Evolutionary conservation across 1,140 invertebrate species (phyloP).

Genomic region (Plodia interpunctella): DNA sequence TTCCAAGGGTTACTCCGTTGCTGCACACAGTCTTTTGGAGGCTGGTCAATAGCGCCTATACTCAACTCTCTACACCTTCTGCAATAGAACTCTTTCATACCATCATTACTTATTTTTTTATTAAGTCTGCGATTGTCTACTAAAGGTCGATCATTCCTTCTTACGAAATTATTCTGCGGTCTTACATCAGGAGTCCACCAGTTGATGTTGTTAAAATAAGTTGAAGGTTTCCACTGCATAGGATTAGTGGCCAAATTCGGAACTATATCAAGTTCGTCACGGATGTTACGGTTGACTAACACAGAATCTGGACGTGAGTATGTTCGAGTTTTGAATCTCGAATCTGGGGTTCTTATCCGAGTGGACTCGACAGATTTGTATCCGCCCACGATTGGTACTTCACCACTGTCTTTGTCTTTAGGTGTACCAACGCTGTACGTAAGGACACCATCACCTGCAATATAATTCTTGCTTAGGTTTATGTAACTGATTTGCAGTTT

Average conservation of each 20-base stretch:
- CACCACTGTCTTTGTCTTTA: constrained; percentile 43
- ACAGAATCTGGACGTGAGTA: constrained; percentile 39
- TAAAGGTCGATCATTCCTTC: constrained; percentile 29
- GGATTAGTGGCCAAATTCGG: constrained; percentile 48
- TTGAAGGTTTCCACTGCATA: constrained; percentile 55
- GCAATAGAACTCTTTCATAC: constrained; percentile 61
- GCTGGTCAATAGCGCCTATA: constrained; percentile 14
- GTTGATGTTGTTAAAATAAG: constrained; percentile 60
- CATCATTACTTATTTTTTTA: constrained; percentile 50
- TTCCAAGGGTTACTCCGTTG: constrained; percentile 39
- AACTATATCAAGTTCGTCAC: constrained; percentile 57
- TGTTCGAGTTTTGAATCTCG: constrained; percentile 33
- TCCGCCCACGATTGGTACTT: constrained; percentile 55
- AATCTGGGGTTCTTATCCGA: constrained; percentile 54
- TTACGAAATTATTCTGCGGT: constrained; percentile 25
- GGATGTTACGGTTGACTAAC: constrained; percentile 38
- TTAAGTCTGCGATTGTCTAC: constrained; percentile 35
- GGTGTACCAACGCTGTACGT: constrained; percentile 34
- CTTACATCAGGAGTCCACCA: constrained; percentile 41
- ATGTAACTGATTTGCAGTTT: too few relatives aligned
- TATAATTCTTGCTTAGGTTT: constrained; percentile 7
- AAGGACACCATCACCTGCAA: constrained; percentile 36
- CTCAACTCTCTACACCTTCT: constrained; percentile 57
- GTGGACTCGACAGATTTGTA: constrained; percentile 62
- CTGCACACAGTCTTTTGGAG: constrained; percentile 33